Percentiles rank a stretch among this genome's conserved stretches.
These are phyloP conservation scores for Gobiocypris rarus DNA, from an alignment of 2,113 vertebrate species.

Conservation along the genomic window DNA sequence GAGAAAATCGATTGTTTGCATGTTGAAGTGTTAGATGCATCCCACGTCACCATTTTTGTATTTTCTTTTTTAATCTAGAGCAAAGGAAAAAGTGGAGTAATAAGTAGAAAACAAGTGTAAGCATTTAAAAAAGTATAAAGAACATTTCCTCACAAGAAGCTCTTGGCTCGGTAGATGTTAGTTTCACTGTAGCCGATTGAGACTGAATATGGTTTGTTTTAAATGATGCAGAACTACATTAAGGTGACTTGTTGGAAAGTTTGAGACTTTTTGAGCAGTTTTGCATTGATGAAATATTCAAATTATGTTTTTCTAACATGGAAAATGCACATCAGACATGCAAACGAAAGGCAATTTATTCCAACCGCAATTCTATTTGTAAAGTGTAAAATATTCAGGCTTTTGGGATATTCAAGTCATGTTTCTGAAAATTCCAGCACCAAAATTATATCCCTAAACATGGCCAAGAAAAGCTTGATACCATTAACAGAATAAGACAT, in stretches of 20 bases:
- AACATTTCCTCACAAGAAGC: not conserved
- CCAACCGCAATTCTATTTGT: not conserved
- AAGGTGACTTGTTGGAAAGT: not conserved
- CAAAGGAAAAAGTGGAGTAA: not conserved
- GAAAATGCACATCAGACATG: not conserved
- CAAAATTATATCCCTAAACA: no score
- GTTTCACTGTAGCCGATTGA: not conserved
- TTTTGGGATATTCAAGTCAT: no score
- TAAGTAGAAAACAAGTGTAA: not conserved
- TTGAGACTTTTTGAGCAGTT: not conserved
- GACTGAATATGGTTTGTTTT: not conserved
- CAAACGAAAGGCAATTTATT: not conserved
- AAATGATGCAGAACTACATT: not conserved
- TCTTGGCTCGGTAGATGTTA: not conserved
- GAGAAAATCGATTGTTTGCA: not conserved
- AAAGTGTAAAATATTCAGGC: no score
- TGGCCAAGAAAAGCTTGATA: no score
- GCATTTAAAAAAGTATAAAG: not conserved
- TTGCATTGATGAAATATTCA: slow-evolving; percentile 7
- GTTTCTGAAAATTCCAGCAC: no score
- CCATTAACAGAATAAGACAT: not conserved
- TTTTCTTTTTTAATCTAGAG: not conserved
- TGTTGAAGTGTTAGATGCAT: not conserved
- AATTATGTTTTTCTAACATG: not conserved
- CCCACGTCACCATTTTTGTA: not conserved